Evolutionary conservation across 2,113 vertebrate genomes (phyloP), one percentile per base, ranked within the genome.

Genomic region (Speoplatyrhinus poulsoni): DNA sequence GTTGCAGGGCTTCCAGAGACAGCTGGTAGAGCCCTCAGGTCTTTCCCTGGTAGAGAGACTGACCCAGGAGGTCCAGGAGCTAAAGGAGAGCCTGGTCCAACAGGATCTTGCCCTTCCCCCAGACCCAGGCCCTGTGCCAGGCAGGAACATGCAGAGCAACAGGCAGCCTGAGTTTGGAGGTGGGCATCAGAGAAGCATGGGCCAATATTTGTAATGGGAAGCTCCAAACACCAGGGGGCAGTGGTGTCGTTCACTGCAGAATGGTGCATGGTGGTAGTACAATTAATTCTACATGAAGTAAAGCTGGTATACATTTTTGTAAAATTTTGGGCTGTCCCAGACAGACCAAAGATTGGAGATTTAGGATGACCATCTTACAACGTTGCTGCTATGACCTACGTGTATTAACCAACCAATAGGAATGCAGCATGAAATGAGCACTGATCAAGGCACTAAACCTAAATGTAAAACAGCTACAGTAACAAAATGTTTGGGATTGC

Each of bases 111-210:
- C 87, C 67, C 52, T 52, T 3, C 91, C 88, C 67, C 61, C 88
- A 12, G 92, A 89, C 69, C 70, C 90, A 82, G 93, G 93, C 80
- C 84, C 85, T 66, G 77, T 93, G 65, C 89, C 76, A 87, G 89
- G 92, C 78, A 93, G 91, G 58, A 93, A 94, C 87, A 87, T 88
- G 0, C 50, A 83, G 50, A 65, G 36, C 87, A 84, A 85, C 87
- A 86, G 70, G 3, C 91, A 90, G 87, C 69, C 87, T 61, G 89
- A 90, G 80, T 91, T 85, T 93, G 95, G 95, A 98, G 97, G 96
- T 98, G 96, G 95, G 96, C 93, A 95, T 90, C 93, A 92, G 93
- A 92, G 92, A 78, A 91, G 92, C 91, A 92, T 93, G 92, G 91
- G 84, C 91, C 89, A 84, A 88, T 94, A 65, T 88, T 91, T 93